Percentiles rank a stretch among this genome's conserved stretches.
phyloP scores from a whole-genome alignment of 2,113 vertebrate genomes.

The Nematolebias whitei region DNA sequence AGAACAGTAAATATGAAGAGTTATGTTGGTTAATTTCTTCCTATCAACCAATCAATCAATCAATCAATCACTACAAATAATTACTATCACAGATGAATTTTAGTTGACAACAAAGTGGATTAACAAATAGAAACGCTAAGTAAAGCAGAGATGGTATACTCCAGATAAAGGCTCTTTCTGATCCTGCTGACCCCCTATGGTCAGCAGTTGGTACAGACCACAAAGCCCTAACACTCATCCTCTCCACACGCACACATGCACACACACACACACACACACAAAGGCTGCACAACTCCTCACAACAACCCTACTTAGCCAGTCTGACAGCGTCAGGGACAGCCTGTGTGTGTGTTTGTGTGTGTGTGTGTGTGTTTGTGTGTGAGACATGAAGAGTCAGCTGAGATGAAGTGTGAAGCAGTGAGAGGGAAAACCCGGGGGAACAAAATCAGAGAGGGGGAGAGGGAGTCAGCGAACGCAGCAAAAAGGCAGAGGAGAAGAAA shows the following conservation, averaged over 20 bases:
- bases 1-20: too few species aligned
- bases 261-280: slow-evolving; percentile 6
- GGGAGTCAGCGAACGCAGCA: slow-evolving; percentile 36
- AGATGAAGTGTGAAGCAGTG: slow-evolving; percentile 66
- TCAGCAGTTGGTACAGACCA: slow-evolving; percentile 77
- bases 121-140: not conserved
- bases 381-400: slow-evolving; percentile 36
- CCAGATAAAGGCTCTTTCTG: slow-evolving; percentile 41
- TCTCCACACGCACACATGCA: slow-evolving; percentile 7
- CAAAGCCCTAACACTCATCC: slow-evolving; percentile 58
- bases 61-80: too few species aligned
- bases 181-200: slow-evolving; percentile 48
- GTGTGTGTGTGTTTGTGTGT: slow-evolving; percentile 15
- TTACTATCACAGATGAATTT: slow-evolving; percentile 2
- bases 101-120: slow-evolving; percentile 4
- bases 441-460: slow-evolving; percentile 39
- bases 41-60: too few species aligned
- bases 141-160: slow-evolving; percentile 22
- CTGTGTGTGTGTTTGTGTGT: slow-evolving; percentile 10
- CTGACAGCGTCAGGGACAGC: slow-evolving; percentile 44
- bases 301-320: slow-evolving; percentile 56
- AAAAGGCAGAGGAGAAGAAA: slow-evolving; percentile 41
- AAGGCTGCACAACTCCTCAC: slow-evolving; percentile 61
- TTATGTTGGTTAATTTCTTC: not conserved
- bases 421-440: slow-evolving; percentile 59